These are phyloP conservation scores for Megastigmus dorsalis DNA, from an alignment of 2,888 invertebrate genomes.

Conservation along the genomic window DNA sequence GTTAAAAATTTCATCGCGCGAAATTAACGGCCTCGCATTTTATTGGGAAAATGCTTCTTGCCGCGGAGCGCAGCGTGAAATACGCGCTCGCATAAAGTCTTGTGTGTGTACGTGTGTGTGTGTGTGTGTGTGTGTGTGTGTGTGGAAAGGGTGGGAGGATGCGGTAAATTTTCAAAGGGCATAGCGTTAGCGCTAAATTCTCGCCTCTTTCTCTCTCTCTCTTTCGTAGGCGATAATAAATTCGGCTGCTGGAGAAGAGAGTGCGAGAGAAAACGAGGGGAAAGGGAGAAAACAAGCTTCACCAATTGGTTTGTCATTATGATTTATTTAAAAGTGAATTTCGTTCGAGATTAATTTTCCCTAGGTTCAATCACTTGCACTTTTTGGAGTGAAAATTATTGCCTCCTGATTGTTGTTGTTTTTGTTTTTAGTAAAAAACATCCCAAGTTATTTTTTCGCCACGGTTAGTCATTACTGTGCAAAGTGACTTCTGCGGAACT, in stretches of 20 bases:
- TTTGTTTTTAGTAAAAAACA: too few relatives aligned
- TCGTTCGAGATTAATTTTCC: too few relatives aligned
- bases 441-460: too few relatives aligned
- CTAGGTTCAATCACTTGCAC: too few relatives aligned
- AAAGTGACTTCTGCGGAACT: too few relatives aligned
- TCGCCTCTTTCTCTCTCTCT: too few relatives aligned
- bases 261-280: not conserved
- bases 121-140: not conserved
- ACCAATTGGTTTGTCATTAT: not conserved
- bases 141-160: not conserved
- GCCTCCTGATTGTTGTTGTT: too few relatives aligned
- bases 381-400: too few relatives aligned
- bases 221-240: constrained; percentile 29
- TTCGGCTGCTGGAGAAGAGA: too few relatives aligned
- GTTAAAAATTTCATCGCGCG: constrained; percentile 37
- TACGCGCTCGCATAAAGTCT: constrained; percentile 38
- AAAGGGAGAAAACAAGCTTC: not conserved
- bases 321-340: too few relatives aligned
- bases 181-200: constrained; percentile 6
- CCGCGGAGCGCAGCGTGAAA: not conserved
- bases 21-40: constrained; percentile 41
- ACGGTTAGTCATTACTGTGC: too few relatives aligned
- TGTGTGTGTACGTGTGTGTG: not conserved
- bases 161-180: constrained; percentile 32
- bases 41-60: constrained; percentile 37